These are phyloP conservation scores for Physella acuta DNA, from an alignment of 1,140 invertebrate species.

Conservation along the genomic window DNA sequence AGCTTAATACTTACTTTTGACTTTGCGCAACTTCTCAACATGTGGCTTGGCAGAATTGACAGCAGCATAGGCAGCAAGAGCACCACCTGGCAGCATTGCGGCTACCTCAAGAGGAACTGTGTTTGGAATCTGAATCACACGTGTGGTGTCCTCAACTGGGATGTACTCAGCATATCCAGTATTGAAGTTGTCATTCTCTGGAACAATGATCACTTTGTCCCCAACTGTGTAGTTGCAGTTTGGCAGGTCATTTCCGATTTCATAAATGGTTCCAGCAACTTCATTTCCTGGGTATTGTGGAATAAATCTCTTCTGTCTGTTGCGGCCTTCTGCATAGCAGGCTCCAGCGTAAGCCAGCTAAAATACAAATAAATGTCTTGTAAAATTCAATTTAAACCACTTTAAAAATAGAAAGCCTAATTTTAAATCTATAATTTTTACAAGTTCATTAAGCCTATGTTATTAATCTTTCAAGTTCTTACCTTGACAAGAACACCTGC, in stretches of 20 bases:
- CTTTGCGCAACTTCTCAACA: conserved; percentile 49
- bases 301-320: conserved; percentile 37
- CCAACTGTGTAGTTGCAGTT: conserved; percentile 47
- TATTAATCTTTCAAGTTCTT: neutral
- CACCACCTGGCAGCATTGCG: conserved; percentile 51
- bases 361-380: neutral
- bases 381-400: neutral
- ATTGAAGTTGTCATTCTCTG: conserved; percentile 36
- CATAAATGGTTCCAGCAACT: conserved; percentile 46
- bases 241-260: conserved; percentile 44
- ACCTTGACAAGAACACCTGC: conserved; percentile 37
- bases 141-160: conserved; percentile 39
- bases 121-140: conserved; percentile 45
- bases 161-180: conserved; percentile 48
- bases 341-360: conserved; percentile 49
- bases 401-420: neutral
- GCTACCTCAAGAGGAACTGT: conserved; percentile 45
- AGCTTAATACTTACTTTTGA: conserved; percentile 50
- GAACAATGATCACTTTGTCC: conserved; percentile 47
- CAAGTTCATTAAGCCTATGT: neutral
- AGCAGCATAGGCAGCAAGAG: conserved; percentile 49
- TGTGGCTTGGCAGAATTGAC: conserved; percentile 46
- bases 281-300: conserved; percentile 51
- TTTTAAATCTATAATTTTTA: neutral
- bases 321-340: conserved; percentile 47